phyloP scores from a whole-genome alignment of 1,140 invertebrate species.

The Solen grandis region DNA sequence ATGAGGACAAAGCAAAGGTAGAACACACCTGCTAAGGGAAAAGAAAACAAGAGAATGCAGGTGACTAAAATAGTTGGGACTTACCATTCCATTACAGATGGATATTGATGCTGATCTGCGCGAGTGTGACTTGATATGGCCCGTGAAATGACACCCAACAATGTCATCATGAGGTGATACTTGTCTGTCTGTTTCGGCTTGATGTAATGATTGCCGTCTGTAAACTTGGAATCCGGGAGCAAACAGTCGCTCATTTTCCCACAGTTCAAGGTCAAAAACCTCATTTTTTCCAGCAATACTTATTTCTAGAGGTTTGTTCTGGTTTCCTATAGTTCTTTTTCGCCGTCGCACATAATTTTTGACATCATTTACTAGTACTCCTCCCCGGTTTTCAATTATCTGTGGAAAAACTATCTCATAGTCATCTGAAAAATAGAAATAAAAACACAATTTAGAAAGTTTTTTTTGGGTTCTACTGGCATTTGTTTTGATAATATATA shows the following conservation, averaged over 20 bases:
- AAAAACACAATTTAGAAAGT: too few species aligned
- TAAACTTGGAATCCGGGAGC: slow-evolving; percentile 50
- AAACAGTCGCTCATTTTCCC: slow-evolving; percentile 48
- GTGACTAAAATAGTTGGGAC: too few species aligned
- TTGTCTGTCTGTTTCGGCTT: background rate
- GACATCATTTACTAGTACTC: slow-evolving; percentile 46
- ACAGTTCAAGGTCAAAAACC: slow-evolving; percentile 44
- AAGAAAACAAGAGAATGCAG: too few species aligned
- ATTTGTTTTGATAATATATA: too few species aligned
- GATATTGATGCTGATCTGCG: slow-evolving; percentile 37
- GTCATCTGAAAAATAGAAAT: slow-evolving; percentile 42
- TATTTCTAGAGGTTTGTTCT: slow-evolving; percentile 51
- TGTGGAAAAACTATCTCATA: slow-evolving; percentile 43
- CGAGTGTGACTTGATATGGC: slow-evolving; percentile 30
- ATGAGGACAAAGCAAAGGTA: too few species aligned
- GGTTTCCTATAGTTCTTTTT: slow-evolving; percentile 36
- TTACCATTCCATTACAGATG: slow-evolving; percentile 57
- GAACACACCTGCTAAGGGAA: too few species aligned
- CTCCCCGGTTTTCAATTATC: slow-evolving; percentile 27
- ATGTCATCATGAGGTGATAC: slow-evolving; percentile 37
- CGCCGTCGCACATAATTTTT: slow-evolving; percentile 31
- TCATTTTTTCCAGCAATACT: slow-evolving; percentile 28
- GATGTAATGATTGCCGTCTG: slow-evolving; percentile 34
- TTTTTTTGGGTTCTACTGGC: too few species aligned
- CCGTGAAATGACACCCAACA: slow-evolving; percentile 49